Evolutionary conservation across 2,888 invertebrate genomes (phyloP).

Genomic region (Acanthosepion lycidas): DNA sequence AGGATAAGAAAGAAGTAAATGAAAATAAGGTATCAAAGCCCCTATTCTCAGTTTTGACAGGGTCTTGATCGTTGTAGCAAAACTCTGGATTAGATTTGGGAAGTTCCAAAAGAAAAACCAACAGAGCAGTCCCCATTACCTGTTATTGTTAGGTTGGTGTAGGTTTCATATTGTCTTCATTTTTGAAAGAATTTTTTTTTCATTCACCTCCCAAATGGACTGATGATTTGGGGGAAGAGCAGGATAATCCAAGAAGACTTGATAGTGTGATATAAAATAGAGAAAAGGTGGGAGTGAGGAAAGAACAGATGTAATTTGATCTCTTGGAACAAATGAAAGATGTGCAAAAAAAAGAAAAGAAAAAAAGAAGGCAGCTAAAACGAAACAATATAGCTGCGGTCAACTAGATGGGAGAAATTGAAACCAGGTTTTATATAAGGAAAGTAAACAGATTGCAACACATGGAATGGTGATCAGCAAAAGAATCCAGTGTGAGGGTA

Average conservation of each 20-base stretch:
- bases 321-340: neutral
- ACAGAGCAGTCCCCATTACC: neutral
- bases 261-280: neutral
- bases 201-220: neutral
- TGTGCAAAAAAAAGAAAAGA: neutral
- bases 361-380: neutral
- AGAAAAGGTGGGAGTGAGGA: neutral
- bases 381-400: neutral
- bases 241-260: neutral
- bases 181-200: neutral
- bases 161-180: neutral
- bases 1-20: neutral
- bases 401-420: neutral
- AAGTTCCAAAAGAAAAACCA: neutral
- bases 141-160: neutral
- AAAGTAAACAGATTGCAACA: slow-evolving; percentile 20
- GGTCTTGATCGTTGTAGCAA: neutral
- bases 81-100: neutral
- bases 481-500: neutral
- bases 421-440: neutral
- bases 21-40: neutral
- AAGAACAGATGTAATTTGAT: neutral
- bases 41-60: neutral
- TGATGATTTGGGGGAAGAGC: neutral
- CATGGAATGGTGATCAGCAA: neutral